A percentile compares a stretch with the other conserved stretches of the same genome.
phyloP scores from a whole-genome alignment of 2,797 vertebrate genomes.

The Lepus oiostolus region DNA sequence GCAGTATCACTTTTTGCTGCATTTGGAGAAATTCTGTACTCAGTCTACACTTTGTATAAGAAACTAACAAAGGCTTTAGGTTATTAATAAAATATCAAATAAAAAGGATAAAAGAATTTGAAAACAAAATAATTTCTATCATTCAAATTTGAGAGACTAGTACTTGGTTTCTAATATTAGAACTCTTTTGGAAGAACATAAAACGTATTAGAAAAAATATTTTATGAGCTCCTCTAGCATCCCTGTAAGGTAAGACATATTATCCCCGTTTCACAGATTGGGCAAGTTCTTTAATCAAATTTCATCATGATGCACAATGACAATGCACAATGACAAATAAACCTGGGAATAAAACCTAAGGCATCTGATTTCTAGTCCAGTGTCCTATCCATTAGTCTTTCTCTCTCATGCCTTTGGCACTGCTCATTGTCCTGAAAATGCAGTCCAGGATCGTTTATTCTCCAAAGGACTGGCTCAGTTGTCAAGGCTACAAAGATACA shows the following conservation, averaged over 20 bases:
- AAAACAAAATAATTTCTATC: conserved; percentile 3
- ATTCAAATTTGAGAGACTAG: conserved; percentile 35
- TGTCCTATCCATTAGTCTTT: conserved; percentile 40
- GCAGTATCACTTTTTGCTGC: not conserved
- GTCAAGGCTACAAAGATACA: conserved; percentile 49
- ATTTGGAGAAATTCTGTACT: not conserved
- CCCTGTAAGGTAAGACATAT: conserved; percentile 39
- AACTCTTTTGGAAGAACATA: conserved; percentile 54
- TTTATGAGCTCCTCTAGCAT: conserved; percentile 36
- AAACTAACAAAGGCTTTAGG: not conserved
- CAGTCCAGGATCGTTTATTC: not conserved
- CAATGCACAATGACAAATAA: conserved; percentile 33
- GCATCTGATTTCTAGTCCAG: conserved; percentile 37
- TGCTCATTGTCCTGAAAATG: conserved; percentile 65
- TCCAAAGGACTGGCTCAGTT: conserved; percentile 46
- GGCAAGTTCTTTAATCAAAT: conserved; percentile 67
- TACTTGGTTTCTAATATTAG: not conserved
- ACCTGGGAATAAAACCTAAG: not conserved
- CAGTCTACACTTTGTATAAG: not conserved
- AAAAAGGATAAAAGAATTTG: not conserved
- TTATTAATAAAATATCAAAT: conserved; percentile 19
- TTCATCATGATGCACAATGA: not conserved
- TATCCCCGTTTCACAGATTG: conserved; percentile 12
- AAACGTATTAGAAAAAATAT: conserved; percentile 19
- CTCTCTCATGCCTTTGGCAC: conserved; percentile 12